These are phyloP conservation scores for Drosophila melanogaster DNA, from an alignment of 1,140 invertebrate genomes.

Conservation along the genomic window DNA sequence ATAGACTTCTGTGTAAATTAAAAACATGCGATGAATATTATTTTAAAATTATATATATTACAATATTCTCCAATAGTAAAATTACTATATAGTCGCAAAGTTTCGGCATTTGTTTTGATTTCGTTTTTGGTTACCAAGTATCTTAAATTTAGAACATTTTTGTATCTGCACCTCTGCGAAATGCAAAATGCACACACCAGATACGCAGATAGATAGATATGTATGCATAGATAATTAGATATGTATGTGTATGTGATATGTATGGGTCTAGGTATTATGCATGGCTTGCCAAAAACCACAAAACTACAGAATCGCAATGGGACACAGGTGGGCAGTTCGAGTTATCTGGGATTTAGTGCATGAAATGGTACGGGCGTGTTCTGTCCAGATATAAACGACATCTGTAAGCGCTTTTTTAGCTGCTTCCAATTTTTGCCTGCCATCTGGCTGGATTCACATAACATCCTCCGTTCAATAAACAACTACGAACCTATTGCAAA, in stretches of 20 bases:
- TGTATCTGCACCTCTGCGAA: constrained; percentile 29
- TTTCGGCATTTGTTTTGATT: constrained; percentile 40
- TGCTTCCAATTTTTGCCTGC: background rate
- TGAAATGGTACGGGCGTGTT: background rate
- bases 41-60: background rate
- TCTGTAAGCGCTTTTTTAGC: background rate
- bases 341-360: background rate
- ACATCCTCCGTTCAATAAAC: constrained; percentile 8
- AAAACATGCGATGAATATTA: too few species aligned
- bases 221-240: too few species aligned
- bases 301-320: constrained; percentile 8
- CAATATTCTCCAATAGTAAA: background rate
- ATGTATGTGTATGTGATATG: constrained; percentile 5
- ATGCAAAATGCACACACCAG: constrained; percentile 1
- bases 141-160: constrained; percentile 49
- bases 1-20: too few species aligned
- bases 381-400: background rate
- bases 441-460: constrained; percentile 24
- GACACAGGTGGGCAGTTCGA: constrained; percentile 32
- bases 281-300: constrained; percentile 11
- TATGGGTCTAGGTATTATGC: constrained; percentile 8
- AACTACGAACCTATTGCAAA: constrained; percentile 13
- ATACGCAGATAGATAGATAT: background rate
- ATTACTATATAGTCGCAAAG: constrained; percentile 7
- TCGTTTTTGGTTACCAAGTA: constrained; percentile 30